Evolutionary conservation across 2,888 invertebrate genomes (phyloP).

Genomic region (Lydus trimaculatus): DNA sequence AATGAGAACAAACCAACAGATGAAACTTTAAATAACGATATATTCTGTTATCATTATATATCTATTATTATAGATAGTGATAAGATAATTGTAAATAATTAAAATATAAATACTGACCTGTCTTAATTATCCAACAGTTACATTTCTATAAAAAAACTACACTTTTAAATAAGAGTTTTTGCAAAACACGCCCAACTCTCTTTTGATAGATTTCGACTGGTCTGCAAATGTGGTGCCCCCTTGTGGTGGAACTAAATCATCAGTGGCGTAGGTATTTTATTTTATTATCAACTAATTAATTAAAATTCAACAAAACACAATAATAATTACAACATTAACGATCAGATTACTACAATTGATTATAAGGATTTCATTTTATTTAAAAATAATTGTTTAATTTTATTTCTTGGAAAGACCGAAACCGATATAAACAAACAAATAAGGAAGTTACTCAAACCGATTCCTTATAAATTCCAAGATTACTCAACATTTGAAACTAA

Average conservation of each 20-base stretch:
- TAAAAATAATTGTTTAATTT: neutral
- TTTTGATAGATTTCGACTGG: slow-evolving; percentile 52
- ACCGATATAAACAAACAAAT: neutral
- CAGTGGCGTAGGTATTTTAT: slow-evolving; percentile 35
- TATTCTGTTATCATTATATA: slow-evolving; percentile 1
- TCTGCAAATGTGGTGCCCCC: slow-evolving; percentile 43
- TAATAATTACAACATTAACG: too few relatives aligned
- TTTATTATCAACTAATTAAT: neutral
- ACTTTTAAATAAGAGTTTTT: slow-evolving; percentile 50
- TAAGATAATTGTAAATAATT: slow-evolving; percentile 15
- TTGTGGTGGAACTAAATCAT: slow-evolving; percentile 30
- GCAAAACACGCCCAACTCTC: slow-evolving; percentile 58
- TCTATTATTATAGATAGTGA: neutral
- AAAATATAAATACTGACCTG: slow-evolving; percentile 45
- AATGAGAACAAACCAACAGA: slow-evolving; percentile 39
- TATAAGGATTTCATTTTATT: too few relatives aligned
- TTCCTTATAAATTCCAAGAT: neutral
- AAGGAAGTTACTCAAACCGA: neutral
- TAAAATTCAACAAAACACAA: too few relatives aligned
- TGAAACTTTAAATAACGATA: slow-evolving; percentile 46
- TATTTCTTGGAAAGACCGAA: neutral
- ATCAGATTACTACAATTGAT: too few relatives aligned
- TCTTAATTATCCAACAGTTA: slow-evolving; percentile 46
- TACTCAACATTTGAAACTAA: neutral
- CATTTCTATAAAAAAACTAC: slow-evolving; percentile 55